Conservation (phyloP, 37 sponge, comb jelly and placozoan genomes). For the Mnemiopsis leidyi region DNA sequence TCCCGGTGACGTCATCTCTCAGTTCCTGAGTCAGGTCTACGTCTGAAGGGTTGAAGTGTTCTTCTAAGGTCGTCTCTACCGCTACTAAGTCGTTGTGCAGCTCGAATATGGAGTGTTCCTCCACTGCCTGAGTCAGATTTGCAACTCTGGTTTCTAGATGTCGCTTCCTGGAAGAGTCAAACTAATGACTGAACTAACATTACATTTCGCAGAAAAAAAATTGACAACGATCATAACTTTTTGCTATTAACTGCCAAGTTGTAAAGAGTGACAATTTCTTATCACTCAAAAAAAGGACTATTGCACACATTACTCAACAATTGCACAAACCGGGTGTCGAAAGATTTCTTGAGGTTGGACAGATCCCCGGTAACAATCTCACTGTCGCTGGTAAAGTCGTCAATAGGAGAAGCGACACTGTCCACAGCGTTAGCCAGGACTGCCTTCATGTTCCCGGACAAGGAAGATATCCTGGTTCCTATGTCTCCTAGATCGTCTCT, state of each 20-base stretch:
- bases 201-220: too few relatives aligned
- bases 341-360: slow-evolving; percentile 4
- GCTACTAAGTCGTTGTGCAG: neutral
- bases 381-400: neutral
- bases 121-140: neutral
- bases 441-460: slow-evolving; percentile 18
- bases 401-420: neutral
- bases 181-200: too few relatives aligned
- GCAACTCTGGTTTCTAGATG: neutral
- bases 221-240: too few relatives aligned
- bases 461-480: neutral
- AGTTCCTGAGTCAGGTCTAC: neutral
- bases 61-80: neutral
- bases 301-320: too few relatives aligned
- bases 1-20: neutral
- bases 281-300: too few relatives aligned
- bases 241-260: too few relatives aligned
- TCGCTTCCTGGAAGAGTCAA: neutral
- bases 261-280: too few relatives aligned
- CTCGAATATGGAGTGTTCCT: neutral
- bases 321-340: neutral
- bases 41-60: neutral
- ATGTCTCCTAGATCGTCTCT: neutral
- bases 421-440: slow-evolving; percentile 9
- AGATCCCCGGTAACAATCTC: slow-evolving; percentile 14